A percentile compares a stretch with the other conserved stretches of the same genome.
phyloP scores from a whole-genome alignment of 2,888 invertebrate species.

The Ophonus ardosiacus region DNA sequence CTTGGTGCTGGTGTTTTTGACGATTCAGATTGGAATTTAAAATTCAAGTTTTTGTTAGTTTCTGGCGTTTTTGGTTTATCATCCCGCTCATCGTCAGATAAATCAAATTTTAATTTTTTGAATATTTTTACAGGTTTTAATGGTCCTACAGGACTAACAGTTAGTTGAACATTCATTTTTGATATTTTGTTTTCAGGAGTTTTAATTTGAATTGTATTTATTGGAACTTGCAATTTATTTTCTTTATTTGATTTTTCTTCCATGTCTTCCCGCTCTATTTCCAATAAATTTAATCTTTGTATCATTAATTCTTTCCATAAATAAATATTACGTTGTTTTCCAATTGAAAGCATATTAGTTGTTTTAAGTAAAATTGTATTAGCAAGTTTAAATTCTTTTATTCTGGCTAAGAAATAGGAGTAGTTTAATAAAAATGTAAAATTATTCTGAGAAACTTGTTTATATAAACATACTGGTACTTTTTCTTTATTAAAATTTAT shows the following conservation, averaged over 20 bases:
- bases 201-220: constrained; percentile 33
- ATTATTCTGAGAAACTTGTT: constrained; percentile 65
- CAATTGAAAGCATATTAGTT: constrained; percentile 65
- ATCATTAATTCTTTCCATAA: constrained; percentile 68
- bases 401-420: constrained; percentile 66
- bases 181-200: constrained; percentile 65
- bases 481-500: constrained; percentile 56
- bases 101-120: constrained; percentile 64
- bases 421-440: constrained; percentile 67
- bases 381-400: constrained; percentile 65
- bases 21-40: constrained; percentile 44
- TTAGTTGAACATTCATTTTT: constrained; percentile 48
- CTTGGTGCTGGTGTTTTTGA: constrained; percentile 52
- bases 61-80: constrained; percentile 47
- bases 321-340: constrained; percentile 66
- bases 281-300: constrained; percentile 67
- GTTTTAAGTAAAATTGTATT: constrained; percentile 66
- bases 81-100: constrained; percentile 58
- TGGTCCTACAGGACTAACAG: constrained; percentile 48
- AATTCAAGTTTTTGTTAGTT: constrained; percentile 26
- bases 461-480: constrained; percentile 65
- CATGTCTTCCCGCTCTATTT: constrained; percentile 1
- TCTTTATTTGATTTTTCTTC: constrained; percentile 20
- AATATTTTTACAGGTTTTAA: constrained; percentile 61
- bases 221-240: constrained; percentile 33